Evolutionary conservation across 2,888 invertebrate species (phyloP).

Genomic region (Acronicta alni): DNA sequence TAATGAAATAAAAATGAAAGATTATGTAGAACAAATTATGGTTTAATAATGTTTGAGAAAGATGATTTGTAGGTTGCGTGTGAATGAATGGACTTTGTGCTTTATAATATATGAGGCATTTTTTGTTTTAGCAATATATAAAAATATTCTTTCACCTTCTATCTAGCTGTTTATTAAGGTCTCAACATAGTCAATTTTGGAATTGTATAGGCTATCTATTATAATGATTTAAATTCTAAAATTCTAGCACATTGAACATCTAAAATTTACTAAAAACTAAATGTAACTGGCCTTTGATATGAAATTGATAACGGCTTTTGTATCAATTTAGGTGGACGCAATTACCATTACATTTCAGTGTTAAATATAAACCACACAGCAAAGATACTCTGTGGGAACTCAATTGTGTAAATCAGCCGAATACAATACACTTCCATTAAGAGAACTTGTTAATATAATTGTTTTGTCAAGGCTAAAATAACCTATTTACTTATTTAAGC

Average conservation of each 20-base stretch:
- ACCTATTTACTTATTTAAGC: not conserved
- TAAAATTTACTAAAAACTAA: too few relatives aligned
- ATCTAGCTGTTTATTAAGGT: too few relatives aligned
- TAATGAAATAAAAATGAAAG: constrained; percentile 59
- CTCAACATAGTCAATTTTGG: too few relatives aligned
- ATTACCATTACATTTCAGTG: not conserved
- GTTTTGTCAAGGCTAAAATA: constrained; percentile 14
- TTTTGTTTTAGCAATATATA: too few relatives aligned
- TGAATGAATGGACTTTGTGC: not conserved
- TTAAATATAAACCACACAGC: not conserved
- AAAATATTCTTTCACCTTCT: too few relatives aligned
- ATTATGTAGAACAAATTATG: constrained; percentile 43
- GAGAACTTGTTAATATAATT: constrained; percentile 27
- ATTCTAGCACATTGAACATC: too few relatives aligned
- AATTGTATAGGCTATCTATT: too few relatives aligned
- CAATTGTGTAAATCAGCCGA: constrained; percentile 9
- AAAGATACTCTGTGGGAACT: constrained; percentile 1
- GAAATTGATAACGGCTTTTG: too few relatives aligned
- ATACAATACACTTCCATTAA: constrained; percentile 45
- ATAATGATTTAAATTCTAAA: too few relatives aligned
- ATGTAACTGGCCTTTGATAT: too few relatives aligned
- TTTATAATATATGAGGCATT: not conserved
- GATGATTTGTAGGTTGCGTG: constrained; percentile 22
- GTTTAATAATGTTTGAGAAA: constrained; percentile 29
- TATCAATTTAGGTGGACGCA: too few relatives aligned